A percentile compares a stretch with the other conserved stretches of the same genome.
Conservation (phyloP, 1,140 invertebrate genomes). For the Philaenus spumarius region DNA sequence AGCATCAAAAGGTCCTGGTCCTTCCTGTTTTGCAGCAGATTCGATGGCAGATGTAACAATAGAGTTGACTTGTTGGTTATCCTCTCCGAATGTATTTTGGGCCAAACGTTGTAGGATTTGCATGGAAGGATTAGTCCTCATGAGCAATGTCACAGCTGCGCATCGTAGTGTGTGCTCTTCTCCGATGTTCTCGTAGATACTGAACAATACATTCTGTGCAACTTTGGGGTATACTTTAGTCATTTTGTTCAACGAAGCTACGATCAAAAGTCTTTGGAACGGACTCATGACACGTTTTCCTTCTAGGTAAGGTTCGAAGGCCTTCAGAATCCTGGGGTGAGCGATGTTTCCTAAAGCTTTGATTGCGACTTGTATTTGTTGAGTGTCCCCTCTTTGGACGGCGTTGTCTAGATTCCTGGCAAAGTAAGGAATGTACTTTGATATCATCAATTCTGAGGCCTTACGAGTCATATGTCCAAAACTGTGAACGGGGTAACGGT, state of each 20-base stretch:
- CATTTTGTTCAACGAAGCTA: conserved; percentile 46
- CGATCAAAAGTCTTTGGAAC: conserved; percentile 55
- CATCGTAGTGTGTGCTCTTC: conserved; percentile 57
- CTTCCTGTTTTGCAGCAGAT: conserved; percentile 40
- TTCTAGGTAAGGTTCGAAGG: conserved; percentile 60
- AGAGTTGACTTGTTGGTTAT: conserved; percentile 51
- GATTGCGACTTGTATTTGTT: conserved; percentile 50
- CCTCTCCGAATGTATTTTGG: conserved; percentile 54
- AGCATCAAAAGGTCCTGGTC: not conserved
- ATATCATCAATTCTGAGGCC: conserved; percentile 41
- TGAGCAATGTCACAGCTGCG: conserved; percentile 51
- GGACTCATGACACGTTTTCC: conserved; percentile 45
- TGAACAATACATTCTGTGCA: conserved; percentile 50
- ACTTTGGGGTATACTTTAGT: conserved; percentile 42
- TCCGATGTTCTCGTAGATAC: conserved; percentile 55
- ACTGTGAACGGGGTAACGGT: conserved; percentile 53
- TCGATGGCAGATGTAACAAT: conserved; percentile 51
- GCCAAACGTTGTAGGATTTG: conserved; percentile 61
- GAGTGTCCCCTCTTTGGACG: conserved; percentile 42
- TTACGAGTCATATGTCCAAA: conserved; percentile 47
- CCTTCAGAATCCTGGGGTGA: conserved; percentile 49
- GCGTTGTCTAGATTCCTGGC: conserved; percentile 44
- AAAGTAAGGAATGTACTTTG: conserved; percentile 52
- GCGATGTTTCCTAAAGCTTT: conserved; percentile 53
- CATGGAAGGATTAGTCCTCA: conserved; percentile 50